Conservation (phyloP, 2,797 vertebrate species). For the Miopithecus talapoin region DNA sequence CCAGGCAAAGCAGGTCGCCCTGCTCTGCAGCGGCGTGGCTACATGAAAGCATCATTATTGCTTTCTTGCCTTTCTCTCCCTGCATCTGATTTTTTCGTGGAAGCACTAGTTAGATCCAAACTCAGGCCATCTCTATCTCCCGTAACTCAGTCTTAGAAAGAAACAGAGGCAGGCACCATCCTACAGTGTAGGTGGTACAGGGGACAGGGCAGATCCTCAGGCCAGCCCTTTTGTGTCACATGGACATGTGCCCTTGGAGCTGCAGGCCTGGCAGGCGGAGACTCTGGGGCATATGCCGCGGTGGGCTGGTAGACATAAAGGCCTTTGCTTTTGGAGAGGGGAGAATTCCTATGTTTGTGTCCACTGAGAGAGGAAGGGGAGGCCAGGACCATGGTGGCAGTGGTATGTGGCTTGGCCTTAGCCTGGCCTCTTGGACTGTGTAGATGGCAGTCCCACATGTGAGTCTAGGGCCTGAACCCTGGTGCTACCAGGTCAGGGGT, state of each 20-base stretch:
- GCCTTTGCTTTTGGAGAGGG: background rate
- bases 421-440: background rate
- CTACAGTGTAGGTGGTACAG: fast-evolving
- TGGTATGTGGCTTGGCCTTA: background rate
- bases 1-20: background rate
- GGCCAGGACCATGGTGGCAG: background rate
- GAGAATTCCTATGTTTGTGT: background rate
- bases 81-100: background rate
- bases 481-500: background rate
- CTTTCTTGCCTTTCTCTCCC: background rate
- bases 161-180: background rate
- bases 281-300: background rate
- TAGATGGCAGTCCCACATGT: no score
- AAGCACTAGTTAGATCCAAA: background rate
- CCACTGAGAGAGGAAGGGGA: background rate
- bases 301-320: background rate
- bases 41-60: fast-evolving
- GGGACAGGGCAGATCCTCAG: background rate
- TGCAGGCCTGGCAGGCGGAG: background rate
- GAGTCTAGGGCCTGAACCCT: background rate
- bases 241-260: background rate
- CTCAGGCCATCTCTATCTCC: background rate
- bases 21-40: background rate
- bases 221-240: background rate
- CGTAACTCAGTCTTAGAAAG: background rate